Conservation (phyloP, 2,113 vertebrate genomes). For the Vicugna pacos region DNA sequence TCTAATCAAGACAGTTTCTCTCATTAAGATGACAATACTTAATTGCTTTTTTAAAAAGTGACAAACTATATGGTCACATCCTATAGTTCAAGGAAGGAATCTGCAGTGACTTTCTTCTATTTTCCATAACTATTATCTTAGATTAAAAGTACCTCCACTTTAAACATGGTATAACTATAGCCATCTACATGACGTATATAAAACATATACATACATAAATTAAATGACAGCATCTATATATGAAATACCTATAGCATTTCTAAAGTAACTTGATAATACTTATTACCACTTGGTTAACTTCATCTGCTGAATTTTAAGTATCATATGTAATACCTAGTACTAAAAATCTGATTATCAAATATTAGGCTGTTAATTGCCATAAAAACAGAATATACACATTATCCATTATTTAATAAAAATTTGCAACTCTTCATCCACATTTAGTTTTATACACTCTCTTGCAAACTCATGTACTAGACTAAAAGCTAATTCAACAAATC, state of each 20-base stretch:
- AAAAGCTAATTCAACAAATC: conserved; percentile 47
- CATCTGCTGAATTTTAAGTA: conserved; percentile 41
- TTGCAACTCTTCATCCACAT: conserved; percentile 8
- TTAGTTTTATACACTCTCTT: conserved; percentile 30
- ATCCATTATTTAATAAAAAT: conserved; percentile 45
- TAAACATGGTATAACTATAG: conserved; percentile 37
- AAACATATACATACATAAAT: not conserved
- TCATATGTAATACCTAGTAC: conserved; percentile 16
- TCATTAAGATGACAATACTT: conserved; percentile 46
- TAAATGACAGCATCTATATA: conserved; percentile 27
- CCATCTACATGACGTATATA: not conserved
- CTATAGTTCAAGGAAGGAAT: conserved; percentile 28
- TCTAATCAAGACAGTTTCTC: conserved; percentile 57
- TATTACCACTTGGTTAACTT: not conserved
- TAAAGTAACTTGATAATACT: conserved; percentile 48
- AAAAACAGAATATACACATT: conserved; percentile 24
- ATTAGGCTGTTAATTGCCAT: conserved; percentile 27
- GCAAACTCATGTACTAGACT: not conserved
- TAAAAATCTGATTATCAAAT: conserved; percentile 64
- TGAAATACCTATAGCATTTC: not conserved
- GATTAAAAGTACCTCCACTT: conserved; percentile 37
- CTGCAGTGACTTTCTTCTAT: not conserved
- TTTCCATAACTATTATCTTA: conserved; percentile 12
- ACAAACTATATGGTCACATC: not conserved
- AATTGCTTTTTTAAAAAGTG: conserved; percentile 23